Evolutionary conservation across 2,888 invertebrate genomes (phyloP), one percentile per base, ranked within the genome.

Genomic region (Sinotaia quadrata): DNA sequence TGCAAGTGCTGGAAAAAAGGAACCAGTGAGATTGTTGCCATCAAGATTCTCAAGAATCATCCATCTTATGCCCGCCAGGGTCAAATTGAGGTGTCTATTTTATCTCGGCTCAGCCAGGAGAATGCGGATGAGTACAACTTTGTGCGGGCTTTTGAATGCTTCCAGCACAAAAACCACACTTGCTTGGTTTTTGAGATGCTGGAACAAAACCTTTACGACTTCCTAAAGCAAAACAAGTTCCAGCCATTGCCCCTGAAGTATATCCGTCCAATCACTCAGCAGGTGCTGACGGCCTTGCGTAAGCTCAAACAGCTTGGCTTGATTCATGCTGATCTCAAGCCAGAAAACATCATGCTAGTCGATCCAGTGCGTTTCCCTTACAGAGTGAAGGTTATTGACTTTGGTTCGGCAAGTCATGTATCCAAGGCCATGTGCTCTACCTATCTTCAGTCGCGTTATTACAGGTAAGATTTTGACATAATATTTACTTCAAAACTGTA

Each of bases 1-100:
- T 99, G 99, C 87, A 99, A 99, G 91, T 99, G 99, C 90, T 99
- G 99, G 98, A 99, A 99, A 91, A 98, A 98, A 89, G 98, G 98
- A 89, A 99, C 99, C 84, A 99, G 97, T 89, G 98, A 99, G 90
- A 98, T 99, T 88, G 98, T 99, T 85, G 99, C 99, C 88, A 99
- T 99, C 89, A 99, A 99, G 91, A 99, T 99, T 89, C 91, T 99
- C 73, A 99, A 99, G 91, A 99, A 99, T 91, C 99, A 99, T 91
- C 99, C 99, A 79, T 98, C 98, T 83, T 99, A 99, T 91, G 98
- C 98, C 79, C 93, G 99, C 85, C 99, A 99, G 91, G 99, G 99
- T 82, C 99, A 99, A 91, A 99, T 99, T 90, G 99, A 99, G 93
- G 98, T 97, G 76, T 89, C 89, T 76, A 89, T 89, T 69, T 80